Evolutionary conservation across 2,797 vertebrate species (phyloP), one percentile per base, ranked within the genome.

Genomic region (Danio aesculapii): DNA sequence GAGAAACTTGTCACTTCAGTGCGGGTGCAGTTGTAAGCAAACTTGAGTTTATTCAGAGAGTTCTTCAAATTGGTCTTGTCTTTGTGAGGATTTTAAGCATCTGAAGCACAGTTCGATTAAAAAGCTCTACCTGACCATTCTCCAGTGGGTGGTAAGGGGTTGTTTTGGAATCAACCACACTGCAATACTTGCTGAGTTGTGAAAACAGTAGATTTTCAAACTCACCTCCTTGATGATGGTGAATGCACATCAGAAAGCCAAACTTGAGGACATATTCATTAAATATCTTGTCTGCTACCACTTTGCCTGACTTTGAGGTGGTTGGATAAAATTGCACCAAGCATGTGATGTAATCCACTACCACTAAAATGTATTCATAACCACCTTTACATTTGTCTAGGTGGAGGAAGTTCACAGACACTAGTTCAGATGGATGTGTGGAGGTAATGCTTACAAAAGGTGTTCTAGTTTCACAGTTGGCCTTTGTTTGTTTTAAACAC

Each of bases 1-100:
- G 79, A 49, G n/a, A n/a, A 55, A 55, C 74, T 81, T 0, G 68
- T 85, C 2, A 71, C 62, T 30, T 86, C 79, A 47, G 41, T 81
- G 73, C n/a, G n/a, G n/a, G n/a, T n/a, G n/a, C 69, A 82, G 7
- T 85, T 88, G n/a, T 85, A 85, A 0, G 84, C 84, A 59, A 82
- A 76, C 0, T 80, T 72, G 0, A 88, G 66, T n/a, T 85, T 83
- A 8, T 58, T 43, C 2, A 84, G 63, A 6, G 73, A 84, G 6
- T 39, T 70, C 43, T 86, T 85, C 82, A 80, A 83, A 50, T 85
- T 71, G 4, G 21, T 58, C n/a, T 87, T 85, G 0, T 41, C 67
- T n/a, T 61, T 46, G 77, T 19, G 6, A 84, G 47, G 47, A 14
- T 84, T 3, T 77, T 41, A 2, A 86, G 47, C 66, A 84, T 84